Conservation (phyloP, 2,888 invertebrate species). For the Eretmocerus hayati region DNA sequence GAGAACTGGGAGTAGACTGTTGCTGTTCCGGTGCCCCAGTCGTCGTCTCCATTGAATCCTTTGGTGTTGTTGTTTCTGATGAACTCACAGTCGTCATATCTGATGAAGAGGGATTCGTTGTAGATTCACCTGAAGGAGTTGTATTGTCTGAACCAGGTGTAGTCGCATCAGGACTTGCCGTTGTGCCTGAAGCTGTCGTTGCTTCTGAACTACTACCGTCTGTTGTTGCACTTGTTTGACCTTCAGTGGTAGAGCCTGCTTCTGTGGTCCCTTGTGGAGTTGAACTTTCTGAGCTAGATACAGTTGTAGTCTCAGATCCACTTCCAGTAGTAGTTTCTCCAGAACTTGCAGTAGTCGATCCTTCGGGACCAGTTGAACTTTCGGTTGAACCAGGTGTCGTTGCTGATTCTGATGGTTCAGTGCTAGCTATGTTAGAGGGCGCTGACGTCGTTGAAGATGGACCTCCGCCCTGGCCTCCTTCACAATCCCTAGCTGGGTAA, state of each 20-base stretch:
- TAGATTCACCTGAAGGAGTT: constrained; percentile 11
- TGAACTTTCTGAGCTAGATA: constrained; percentile 11
- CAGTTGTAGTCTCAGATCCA: constrained; percentile 15
- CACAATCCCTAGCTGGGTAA: constrained; percentile 49
- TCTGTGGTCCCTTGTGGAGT: not conserved
- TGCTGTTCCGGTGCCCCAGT: constrained; percentile 20
- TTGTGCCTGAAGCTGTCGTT: not conserved
- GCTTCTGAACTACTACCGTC: not conserved
- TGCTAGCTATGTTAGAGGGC: not conserved
- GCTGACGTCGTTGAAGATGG: constrained; percentile 1
- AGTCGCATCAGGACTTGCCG: constrained; percentile 13
- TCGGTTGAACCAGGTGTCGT: constrained; percentile 10
- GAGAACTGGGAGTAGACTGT: constrained; percentile 15
- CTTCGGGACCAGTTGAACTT: constrained; percentile 11
- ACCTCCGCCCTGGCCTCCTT: constrained; percentile 3
- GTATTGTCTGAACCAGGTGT: constrained; percentile 19
- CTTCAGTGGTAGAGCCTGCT: not conserved
- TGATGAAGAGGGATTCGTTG: constrained; percentile 8
- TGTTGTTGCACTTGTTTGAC: not conserved
- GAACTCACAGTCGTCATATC: constrained; percentile 5
- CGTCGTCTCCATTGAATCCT: constrained; percentile 2
- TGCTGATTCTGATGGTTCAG: constrained; percentile 4
- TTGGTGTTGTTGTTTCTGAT: constrained; percentile 5
- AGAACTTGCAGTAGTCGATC: not conserved
- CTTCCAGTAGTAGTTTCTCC: constrained; percentile 11